A percentile compares a stretch with the other conserved stretches of the same genome.
Conservation (phyloP, 2,888 invertebrate species). For the Amorpha juglandis region DNA sequence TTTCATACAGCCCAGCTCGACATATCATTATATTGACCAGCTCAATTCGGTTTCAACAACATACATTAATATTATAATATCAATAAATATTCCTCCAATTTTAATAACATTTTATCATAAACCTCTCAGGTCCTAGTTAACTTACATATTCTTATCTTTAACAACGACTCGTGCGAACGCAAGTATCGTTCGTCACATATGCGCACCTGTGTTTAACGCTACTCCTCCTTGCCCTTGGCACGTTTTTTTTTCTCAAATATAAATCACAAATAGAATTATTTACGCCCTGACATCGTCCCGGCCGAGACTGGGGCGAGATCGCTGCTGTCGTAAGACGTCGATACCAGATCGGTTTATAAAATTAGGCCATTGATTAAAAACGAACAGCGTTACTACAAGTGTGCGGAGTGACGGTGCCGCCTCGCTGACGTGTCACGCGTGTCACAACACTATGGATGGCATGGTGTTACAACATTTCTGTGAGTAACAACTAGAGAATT, state of each 20-base stretch:
- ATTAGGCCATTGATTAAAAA: constrained; percentile 18
- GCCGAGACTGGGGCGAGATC: background rate
- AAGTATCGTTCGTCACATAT: background rate
- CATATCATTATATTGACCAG: background rate
- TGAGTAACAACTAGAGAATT: too few relatives aligned
- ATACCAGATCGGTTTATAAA: background rate
- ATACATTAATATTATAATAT: background rate
- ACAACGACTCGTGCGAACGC: background rate
- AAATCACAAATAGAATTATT: constrained; percentile 1
- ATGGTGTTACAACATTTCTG: too few relatives aligned
- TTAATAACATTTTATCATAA: background rate
- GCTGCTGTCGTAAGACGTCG: constrained; percentile 21
- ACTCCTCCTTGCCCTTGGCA: constrained; percentile 6
- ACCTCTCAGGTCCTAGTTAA: constrained; percentile 10
- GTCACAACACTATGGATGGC: too few relatives aligned
- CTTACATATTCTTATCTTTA: constrained; percentile 4
- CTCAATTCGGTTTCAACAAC: constrained; percentile 11
- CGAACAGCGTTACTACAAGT: background rate
- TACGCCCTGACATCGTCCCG: background rate
- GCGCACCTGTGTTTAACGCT: background rate
- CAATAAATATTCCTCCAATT: constrained; percentile 12
- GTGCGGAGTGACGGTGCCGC: background rate
- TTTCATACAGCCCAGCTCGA: background rate
- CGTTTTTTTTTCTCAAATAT: constrained; percentile 5
- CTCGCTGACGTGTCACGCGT: background rate